A percentile compares a stretch with the other conserved stretches of the same genome.
phyloP scores from a whole-genome alignment of 2,113 vertebrate species.

The Laticauda colubrina region DNA sequence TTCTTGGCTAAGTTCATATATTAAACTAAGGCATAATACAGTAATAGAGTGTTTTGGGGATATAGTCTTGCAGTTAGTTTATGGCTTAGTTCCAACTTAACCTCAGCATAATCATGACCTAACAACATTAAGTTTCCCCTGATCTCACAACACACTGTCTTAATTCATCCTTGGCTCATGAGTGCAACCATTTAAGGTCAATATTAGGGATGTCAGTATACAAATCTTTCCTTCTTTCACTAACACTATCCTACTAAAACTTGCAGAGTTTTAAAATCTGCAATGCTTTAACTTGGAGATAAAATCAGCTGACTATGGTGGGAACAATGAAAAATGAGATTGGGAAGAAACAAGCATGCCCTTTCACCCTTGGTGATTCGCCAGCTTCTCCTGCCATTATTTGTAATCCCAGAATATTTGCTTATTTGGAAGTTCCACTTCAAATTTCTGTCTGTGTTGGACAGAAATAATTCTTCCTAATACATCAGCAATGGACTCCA shows the following conservation, averaged over 20 bases:
- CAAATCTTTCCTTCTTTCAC: not conserved
- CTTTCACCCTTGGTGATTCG: not conserved
- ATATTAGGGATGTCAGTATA: not conserved
- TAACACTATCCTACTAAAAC: not conserved
- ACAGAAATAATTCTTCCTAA: not conserved
- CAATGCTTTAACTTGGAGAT: not conserved
- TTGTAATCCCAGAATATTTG: not conserved
- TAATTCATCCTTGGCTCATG: not conserved
- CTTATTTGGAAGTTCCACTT: not conserved
- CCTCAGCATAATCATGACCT: not conserved
- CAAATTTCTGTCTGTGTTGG: not conserved
- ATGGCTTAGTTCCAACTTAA: not conserved
- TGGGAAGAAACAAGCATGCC: not conserved
- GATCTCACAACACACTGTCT: not conserved
- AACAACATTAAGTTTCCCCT: not conserved
- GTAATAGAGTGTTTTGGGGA: not conserved
- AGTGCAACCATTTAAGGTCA: not conserved
- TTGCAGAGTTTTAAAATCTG: not conserved
- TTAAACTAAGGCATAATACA: not conserved
- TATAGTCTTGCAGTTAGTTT: not conserved
- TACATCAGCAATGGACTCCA: not conserved
- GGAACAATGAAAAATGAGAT: not conserved
- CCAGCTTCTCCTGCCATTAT: not conserved
- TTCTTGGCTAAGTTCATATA: not conserved
- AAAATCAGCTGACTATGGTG: not conserved